A percentile compares a stretch with the other conserved stretches of the same genome.
Conservation (phyloP, 1,140 invertebrate genomes). For the Tetranychus cinnabarinus region DNA sequence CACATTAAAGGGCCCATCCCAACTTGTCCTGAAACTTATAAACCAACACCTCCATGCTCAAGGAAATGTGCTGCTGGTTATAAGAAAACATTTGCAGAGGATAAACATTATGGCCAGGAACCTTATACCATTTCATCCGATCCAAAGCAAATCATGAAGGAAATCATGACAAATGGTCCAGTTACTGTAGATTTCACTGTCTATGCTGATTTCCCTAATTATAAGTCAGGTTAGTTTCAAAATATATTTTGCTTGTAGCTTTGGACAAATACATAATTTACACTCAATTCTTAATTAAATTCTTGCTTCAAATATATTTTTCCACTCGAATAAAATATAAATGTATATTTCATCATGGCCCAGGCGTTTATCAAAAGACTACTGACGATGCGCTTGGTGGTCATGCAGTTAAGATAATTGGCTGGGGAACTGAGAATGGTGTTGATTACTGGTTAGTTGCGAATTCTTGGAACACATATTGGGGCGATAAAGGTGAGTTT, state of each 20-base stretch:
- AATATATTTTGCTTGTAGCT: no score
- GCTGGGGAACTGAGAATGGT: conserved; percentile 5
- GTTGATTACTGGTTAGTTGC: conserved; percentile 15
- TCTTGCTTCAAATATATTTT: no score
- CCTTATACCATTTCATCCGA: conserved; percentile 40
- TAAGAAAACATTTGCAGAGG: conserved; percentile 35
- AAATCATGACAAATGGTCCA: conserved; percentile 70
- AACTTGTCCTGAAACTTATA: conserved; percentile 24
- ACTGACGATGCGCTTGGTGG: neutral
- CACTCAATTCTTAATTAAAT: no score
- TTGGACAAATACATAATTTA: no score
- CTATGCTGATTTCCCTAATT: conserved; percentile 59
- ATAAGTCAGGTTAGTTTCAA: conserved; percentile 41
- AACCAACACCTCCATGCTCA: conserved; percentile 45
- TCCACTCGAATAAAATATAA: no score
- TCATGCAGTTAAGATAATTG: conserved; percentile 8
- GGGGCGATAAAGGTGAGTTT: conserved; percentile 17
- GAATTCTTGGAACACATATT: conserved; percentile 20
- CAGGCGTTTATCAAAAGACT: neutral
- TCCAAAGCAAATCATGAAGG: conserved; percentile 45
- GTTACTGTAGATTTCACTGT: conserved; percentile 74
- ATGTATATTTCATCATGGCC: neutral
- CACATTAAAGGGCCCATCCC: conserved; percentile 52
- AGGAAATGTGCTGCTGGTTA: conserved; percentile 40
- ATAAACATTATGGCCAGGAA: conserved; percentile 43